Evolutionary conservation across 1,140 invertebrate species (phyloP).

Genomic region (Sweltsa coloradensis): DNA sequence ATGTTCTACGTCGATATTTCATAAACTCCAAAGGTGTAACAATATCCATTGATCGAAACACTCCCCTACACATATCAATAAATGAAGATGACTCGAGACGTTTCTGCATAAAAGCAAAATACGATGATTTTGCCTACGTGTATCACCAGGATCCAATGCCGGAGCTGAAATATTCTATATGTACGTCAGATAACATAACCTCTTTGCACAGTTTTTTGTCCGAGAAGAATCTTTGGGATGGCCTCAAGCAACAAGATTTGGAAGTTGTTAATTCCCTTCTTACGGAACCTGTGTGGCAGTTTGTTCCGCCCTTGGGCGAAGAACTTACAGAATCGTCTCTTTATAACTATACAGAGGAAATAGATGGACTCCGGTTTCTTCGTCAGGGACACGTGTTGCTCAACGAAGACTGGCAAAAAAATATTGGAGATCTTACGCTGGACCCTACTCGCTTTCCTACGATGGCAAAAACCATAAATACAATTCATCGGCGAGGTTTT

Average conservation of each 20-base stretch:
- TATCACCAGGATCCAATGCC: slow-evolving; percentile 48
- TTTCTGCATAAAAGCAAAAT: slow-evolving; percentile 60
- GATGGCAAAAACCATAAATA: slow-evolving; percentile 63
- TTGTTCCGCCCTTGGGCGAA: slow-evolving; percentile 47
- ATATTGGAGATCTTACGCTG: slow-evolving; percentile 63
- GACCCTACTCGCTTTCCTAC: slow-evolving; percentile 59
- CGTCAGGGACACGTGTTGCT: slow-evolving; percentile 68
- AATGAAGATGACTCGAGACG: slow-evolving; percentile 36
- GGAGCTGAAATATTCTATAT: slow-evolving; percentile 73
- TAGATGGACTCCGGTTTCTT: slow-evolving; percentile 58
- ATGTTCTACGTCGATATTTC: slow-evolving; percentile 68
- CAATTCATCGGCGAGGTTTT: slow-evolving; percentile 70
- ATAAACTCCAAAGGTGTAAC: slow-evolving; percentile 73
- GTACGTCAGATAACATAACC: slow-evolving; percentile 64
- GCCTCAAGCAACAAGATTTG: slow-evolving; percentile 59
- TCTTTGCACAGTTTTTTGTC: slow-evolving; percentile 56
- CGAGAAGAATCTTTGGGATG: slow-evolving; percentile 67
- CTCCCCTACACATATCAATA: slow-evolving; percentile 66
- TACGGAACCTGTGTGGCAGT: slow-evolving; percentile 74
- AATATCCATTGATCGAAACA: slow-evolving; percentile 59
- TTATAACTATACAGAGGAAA: slow-evolving; percentile 69
- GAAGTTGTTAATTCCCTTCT: slow-evolving; percentile 59
- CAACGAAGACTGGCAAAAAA: slow-evolving; percentile 73
- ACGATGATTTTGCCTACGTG: slow-evolving; percentile 64
- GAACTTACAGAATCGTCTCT: slow-evolving; percentile 52